Conservation (phyloP, 1,140 invertebrate species). For the Ceratitis capitata region DNA sequence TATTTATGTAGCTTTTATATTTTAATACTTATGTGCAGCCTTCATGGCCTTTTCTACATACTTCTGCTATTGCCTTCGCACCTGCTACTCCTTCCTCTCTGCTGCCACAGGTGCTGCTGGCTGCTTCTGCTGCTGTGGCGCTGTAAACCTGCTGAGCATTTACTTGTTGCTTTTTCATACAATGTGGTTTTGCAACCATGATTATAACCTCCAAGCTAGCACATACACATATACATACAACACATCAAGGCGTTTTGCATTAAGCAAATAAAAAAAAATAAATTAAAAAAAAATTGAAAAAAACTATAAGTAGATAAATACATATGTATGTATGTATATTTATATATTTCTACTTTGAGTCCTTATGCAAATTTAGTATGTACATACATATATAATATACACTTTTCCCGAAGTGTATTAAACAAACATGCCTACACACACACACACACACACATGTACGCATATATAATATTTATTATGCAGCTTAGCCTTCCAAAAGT, state of each 20-base stretch:
- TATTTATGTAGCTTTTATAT: not conserved
- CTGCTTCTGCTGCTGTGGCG: not conserved
- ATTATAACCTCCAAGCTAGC: not conserved
- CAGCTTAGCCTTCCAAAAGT: slow-evolving; percentile 29
- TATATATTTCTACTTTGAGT: no score
- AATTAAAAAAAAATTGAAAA: no score
- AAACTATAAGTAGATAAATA: no score
- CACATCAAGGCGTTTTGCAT: no score
- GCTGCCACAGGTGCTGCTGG: not conserved
- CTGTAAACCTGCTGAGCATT: not conserved
- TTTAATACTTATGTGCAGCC: not conserved
- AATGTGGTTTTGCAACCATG: slow-evolving; percentile 17
- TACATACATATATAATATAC: no score
- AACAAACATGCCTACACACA: no score
- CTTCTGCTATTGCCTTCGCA: not conserved
- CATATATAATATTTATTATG: slow-evolving; percentile 14
- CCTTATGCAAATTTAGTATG: not conserved
- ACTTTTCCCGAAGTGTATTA: no score
- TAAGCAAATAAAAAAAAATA: no score
- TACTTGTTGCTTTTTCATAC: slow-evolving; percentile 27
- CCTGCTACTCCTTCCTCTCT: not conserved
- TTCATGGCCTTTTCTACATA: not conserved
- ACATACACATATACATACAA: not conserved
- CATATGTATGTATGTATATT: no score
- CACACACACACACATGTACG: not conserved